A percentile compares a stretch with the other conserved stretches of the same genome.
These are phyloP conservation scores for Lycaon pictus DNA, from an alignment of 2,113 vertebrate species.

Conservation along the genomic window DNA sequence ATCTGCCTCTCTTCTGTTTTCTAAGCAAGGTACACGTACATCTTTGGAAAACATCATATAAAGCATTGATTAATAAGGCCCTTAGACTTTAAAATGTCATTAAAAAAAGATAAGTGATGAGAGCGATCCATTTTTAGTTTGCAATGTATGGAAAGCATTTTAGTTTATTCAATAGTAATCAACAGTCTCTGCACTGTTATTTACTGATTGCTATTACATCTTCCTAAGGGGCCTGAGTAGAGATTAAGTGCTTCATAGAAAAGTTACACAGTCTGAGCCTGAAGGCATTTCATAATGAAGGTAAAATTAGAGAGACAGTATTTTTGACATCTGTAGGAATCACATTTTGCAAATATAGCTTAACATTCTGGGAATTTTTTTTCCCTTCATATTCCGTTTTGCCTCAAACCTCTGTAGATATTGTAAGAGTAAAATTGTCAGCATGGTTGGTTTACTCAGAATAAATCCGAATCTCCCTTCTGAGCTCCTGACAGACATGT, in stretches of 20 bases:
- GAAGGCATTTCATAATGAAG: conserved; percentile 79
- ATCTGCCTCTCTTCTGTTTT: background rate
- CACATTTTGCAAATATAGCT: conserved; percentile 71
- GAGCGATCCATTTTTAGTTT: conserved; percentile 69
- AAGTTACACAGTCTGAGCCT: conserved; percentile 62
- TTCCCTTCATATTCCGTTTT: conserved; percentile 56
- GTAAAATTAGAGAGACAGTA: conserved; percentile 81
- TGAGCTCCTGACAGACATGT: background rate
- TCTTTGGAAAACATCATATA: conserved; percentile 50
- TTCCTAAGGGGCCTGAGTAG: conserved; percentile 61
- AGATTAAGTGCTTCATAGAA: conserved; percentile 71
- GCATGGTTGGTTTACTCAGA: conserved; percentile 49
- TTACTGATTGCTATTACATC: conserved; percentile 72
- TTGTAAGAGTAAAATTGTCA: conserved; percentile 61
- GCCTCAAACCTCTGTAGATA: conserved; percentile 69
- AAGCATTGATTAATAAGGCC: conserved; percentile 59
- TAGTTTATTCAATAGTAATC: conserved; percentile 77
- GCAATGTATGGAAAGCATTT: conserved; percentile 68
- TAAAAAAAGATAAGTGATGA: conserved; percentile 55
- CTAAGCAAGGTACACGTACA: conserved; percentile 34
- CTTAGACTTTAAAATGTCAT: conserved; percentile 75
- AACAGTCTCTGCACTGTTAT: conserved; percentile 70
- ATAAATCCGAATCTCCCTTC: conserved; percentile 55
- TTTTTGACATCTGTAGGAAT: conserved; percentile 75
- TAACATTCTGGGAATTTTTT: background rate